A percentile compares a stretch with the other conserved stretches of the same genome.
Evolutionary conservation across 2,797 vertebrate genomes (phyloP).

Genomic region (Peromyscus melanophrys): DNA sequence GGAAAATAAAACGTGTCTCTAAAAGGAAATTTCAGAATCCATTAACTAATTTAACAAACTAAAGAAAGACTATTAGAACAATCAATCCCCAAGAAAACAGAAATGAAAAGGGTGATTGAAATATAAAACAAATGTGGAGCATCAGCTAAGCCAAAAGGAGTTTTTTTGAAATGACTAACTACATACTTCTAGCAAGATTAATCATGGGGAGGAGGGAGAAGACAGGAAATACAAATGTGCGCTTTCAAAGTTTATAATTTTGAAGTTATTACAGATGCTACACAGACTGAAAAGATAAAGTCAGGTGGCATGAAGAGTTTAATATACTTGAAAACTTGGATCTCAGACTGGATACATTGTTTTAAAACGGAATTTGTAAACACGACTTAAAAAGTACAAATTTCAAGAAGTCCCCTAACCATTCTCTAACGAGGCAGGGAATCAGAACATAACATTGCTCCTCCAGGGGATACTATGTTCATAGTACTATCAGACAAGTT

Average conservation of each 20-base stretch:
- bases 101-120: conserved; percentile 36
- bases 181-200: not conserved
- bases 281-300: conserved; percentile 6
- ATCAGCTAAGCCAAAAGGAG: conserved; percentile 31
- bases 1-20: conserved; percentile 16
- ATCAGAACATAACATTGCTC: not conserved
- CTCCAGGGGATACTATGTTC: not conserved
- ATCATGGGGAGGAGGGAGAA: not conserved
- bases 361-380: conserved; percentile 8
- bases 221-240: not conserved
- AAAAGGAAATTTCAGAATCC: conserved; percentile 13
- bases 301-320: not conserved
- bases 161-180: conserved; percentile 50
- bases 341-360: not conserved
- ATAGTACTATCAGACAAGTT: not conserved
- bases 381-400: not conserved
- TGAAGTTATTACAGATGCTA: not conserved
- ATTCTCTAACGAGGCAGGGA: not conserved
- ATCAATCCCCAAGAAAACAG: not conserved
- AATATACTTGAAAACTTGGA: not conserved
- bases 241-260: not conserved
- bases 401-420: not conserved
- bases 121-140: conserved; percentile 31
- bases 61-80: conserved; percentile 7
- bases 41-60: conserved; percentile 10